Evolutionary conservation across 2,888 invertebrate genomes (phyloP), one percentile per base, ranked within the genome.

Genomic region (Eupithecia tripunctaria): DNA sequence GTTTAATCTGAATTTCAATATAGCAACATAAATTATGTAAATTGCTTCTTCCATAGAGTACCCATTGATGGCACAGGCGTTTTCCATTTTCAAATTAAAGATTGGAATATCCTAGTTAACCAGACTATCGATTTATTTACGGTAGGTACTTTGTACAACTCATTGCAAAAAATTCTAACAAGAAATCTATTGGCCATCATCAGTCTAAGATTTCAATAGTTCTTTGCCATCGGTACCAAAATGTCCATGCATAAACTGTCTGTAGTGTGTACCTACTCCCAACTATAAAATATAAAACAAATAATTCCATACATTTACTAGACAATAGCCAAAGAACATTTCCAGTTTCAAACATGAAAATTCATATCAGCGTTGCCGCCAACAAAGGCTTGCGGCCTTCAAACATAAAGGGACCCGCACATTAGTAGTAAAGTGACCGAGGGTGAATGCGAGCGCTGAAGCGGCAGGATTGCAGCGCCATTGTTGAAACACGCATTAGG

Each of bases 321-420:
- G 76, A 76, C 76, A 76, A 76, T 73, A 66, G 68, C 70, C 63
- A 68, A 68, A 75, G 75, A 75, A 74, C 72, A 72, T 72, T 73
- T 73, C 70, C 65, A 77, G 78, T 74, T 74, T 76, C 69, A 76
- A 76, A 76, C 76, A 80, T 76, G 81, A 81, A 82, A 85, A 85
- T 81, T 83, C 82, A 83, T 83, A 85, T 85, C 84, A 84, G 83
- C 80, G 82, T 83, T 82, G 81, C 84, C 78, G 70, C 76, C 76
- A 71, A 83, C 84, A 88, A 85, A 87, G 84, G 83, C 85, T 83
- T 85, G 84, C 82, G 85, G 85, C 85, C 86, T 84, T 85, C 82
- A 81, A 76, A 85, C 84, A 90, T 88, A 89, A 88, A 89, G 88
- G 86, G 85, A 73, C 88, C 89, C 90, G 89, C 89, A 89, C 87